Conservation (phyloP, 2,113 vertebrate species). For the Strigops habroptila region DNA sequence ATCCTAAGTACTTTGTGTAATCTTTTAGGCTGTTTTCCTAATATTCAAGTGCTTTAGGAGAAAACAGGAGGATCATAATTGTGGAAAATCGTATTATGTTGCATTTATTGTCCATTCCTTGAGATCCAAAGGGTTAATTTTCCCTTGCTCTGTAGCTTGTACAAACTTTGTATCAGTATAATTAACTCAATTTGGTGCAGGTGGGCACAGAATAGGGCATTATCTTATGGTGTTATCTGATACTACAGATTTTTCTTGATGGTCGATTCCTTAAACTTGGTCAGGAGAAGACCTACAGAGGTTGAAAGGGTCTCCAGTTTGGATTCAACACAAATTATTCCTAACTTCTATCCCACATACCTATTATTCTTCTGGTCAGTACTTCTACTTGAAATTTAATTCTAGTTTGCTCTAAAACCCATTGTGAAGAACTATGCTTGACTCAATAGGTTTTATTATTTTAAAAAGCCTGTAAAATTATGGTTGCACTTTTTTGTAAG, state of each 20-base stretch:
- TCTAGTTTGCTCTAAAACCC: neutral
- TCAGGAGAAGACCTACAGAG: neutral
- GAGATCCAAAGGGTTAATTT: neutral
- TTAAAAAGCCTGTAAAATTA: neutral
- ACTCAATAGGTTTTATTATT: neutral
- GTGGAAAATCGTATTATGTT: neutral
- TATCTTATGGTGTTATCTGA: neutral
- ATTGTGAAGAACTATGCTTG: neutral
- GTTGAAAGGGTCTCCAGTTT: neutral
- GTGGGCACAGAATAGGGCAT: neutral
- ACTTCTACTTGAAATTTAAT: neutral
- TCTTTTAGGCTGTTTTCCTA: neutral
- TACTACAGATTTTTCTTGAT: neutral
- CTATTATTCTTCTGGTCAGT: neutral
- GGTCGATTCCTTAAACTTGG: neutral
- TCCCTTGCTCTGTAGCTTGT: neutral
- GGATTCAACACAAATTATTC: neutral
- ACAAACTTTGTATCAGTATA: neutral
- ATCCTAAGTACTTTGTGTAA: neutral
- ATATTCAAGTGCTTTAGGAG: neutral
- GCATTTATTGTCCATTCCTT: neutral
- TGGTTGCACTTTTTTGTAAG: neutral
- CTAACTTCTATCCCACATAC: neutral
- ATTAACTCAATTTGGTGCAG: neutral
- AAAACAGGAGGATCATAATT: neutral